Evolutionary conservation across 2,888 invertebrate species (phyloP), one percentile per base, ranked within the genome.

Genomic region (Ecdyonurus torrentis): DNA sequence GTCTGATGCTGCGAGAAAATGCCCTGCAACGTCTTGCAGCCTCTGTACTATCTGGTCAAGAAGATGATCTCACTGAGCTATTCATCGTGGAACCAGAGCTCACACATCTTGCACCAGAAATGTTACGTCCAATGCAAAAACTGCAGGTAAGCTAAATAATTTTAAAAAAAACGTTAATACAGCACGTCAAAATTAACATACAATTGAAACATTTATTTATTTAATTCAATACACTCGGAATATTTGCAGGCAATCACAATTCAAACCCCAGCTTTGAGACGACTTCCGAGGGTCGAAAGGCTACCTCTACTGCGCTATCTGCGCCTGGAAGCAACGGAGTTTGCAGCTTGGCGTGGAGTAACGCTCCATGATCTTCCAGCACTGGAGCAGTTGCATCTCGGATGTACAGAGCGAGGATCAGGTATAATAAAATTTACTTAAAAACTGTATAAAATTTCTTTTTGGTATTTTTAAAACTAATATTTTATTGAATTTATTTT

Each of bases 41-140:
- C 58, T 86, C 87, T 61, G 91, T 91, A 88, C 74, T 91, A 61
- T 85, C 86, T 63, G 86, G 87, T 23, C 79, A 90, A 62, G 90
- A 91, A 74, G 81, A 82, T 53, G 83, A 83, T 61, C 75, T 92
- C 37, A 83, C 91, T 68, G 92, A 92, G 76, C 80, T 92, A 63
- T 92, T 86, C 70, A 81, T 92, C 25, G 91, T 91, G 1, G 92
- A 92, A 74, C 88, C 89, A 19, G 86, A 87, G 67, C 73, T 92
- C 61, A 55, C n/a, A 10, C 55, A 55, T n/a, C 22, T 55, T 7
- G 55, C 55, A 20, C 19, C 55, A n/a, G 55, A 55, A n/a, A 7
- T 55, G n/a, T 20, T 55, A 5, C n/a, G 55, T 20, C 20, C 55
- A 5, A 5, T 55, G 19, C n/a, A 20, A 7, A 55, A 55, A 55